Evolutionary conservation across 35 echinoderm and acorn worm species (phyloP), one percentile per base, ranked within the genome.

Genomic region (Strongylocentrotus purpuratus): DNA sequence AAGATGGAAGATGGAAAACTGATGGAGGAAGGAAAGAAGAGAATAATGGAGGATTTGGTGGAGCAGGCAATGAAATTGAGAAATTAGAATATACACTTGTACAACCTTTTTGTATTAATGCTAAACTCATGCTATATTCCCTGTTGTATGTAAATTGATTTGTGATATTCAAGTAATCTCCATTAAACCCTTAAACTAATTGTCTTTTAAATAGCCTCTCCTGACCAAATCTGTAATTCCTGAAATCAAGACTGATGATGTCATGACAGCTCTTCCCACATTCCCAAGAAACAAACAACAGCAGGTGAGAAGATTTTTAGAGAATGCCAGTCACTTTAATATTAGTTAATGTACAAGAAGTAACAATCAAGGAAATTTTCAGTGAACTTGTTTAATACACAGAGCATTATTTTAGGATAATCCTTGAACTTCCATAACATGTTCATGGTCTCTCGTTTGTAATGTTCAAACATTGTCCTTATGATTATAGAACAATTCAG

Each of bases 281-380:
- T 97, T 99, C 92, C 96, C 98, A 31, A 95, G 88, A 58, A 99
- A 94, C 65, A 99, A 99, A 93, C 98, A 99, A 88, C 97, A 99
- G 95, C 96, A 99, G 95, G 98, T 99, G 33, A 61, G 94, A 12
- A 92, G 31, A 50, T 13, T 87, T 55, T 0, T 59, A 12, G 11
- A 78, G 50, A 55, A 55, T 12, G 15, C 50, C 15, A 55, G 15
- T 15, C 1, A 55, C 50, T 2, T n/a, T n/a, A n/a, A n/a, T 15
- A 55, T 14, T 55, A 14, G 3, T 41, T 41, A 2, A 2, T 55
- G 11, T 55, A 13, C 50, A 8, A 55, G 15, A 55, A 55, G 1
- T 55, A 15, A 55, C 9, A 55, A 55, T 55, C 50, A 14, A 55
- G 8, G 7, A 2, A 55, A 14, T 55, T 55, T 55, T 55, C 50